These are phyloP conservation scores for Babyrousa celebensis DNA, from an alignment of 2,797 vertebrate species.

Conservation along the genomic window DNA sequence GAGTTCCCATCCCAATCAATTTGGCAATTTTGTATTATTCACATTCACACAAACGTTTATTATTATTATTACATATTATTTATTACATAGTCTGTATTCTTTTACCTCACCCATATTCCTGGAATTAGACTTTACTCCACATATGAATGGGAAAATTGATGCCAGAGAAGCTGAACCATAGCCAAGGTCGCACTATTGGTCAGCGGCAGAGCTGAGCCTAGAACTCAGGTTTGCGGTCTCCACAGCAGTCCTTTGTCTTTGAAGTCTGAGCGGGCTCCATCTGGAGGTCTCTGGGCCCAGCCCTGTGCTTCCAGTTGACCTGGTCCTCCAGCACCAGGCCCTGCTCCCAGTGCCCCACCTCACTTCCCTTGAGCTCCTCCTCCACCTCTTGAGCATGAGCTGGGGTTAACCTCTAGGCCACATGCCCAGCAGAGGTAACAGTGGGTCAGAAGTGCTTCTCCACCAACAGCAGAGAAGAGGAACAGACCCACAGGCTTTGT, in stretches of 20 bases:
- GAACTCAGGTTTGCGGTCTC: neutral
- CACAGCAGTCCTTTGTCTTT: neutral
- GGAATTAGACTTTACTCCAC: neutral
- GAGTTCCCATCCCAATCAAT: neutral
- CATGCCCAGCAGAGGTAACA: neutral
- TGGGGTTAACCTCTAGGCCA: neutral
- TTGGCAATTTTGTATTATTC: neutral
- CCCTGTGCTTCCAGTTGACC: neutral
- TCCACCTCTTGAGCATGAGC: neutral
- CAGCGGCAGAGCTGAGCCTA: neutral
- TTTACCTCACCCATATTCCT: neutral
- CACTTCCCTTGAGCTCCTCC: neutral
- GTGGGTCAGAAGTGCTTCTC: slow-evolving; percentile 1
- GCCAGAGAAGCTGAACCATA: neutral
- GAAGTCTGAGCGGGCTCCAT: neutral
- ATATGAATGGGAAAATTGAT: neutral
- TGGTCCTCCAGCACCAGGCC: neutral
- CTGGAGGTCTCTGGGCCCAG: neutral
- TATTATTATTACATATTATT: neutral
- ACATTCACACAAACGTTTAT: neutral
- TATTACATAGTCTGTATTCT: neutral
- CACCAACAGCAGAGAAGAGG: neutral
- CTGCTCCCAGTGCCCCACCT: neutral
- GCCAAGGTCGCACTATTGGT: neutral
- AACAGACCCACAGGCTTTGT: neutral